Evolutionary conservation across 2,113 vertebrate species (phyloP).

Genomic region (Dunckerocampus dactyliophorus): DNA sequence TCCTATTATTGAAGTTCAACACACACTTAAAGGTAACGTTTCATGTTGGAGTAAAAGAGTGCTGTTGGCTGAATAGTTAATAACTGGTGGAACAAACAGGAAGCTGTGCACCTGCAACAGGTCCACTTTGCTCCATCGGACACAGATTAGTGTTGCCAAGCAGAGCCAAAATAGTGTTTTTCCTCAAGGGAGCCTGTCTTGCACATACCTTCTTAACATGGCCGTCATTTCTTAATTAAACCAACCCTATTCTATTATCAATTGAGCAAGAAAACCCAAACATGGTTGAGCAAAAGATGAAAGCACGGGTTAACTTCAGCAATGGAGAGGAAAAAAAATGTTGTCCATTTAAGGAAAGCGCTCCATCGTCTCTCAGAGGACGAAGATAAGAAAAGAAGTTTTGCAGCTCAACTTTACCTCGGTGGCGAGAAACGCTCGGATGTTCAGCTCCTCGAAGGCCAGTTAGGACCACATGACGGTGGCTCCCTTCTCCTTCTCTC

Average conservation of each 20-base stretch:
- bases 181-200: neutral
- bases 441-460: constrained; percentile 23
- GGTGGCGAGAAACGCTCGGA: constrained; percentile 32
- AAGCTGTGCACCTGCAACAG: constrained; percentile 47
- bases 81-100: constrained; percentile 22
- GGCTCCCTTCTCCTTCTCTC: constrained; percentile 11
- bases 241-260: neutral
- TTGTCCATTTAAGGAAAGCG: constrained; percentile 41
- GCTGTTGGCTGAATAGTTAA: constrained; percentile 25
- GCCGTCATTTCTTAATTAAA: neutral
- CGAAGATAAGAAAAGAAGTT: constrained; percentile 19
- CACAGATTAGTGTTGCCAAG: neutral
- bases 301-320: neutral
- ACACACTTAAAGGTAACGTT: constrained; percentile 5
- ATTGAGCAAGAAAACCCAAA: neutral
- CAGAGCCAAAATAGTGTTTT: neutral
- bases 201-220: neutral
- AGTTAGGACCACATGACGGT: constrained; percentile 43
- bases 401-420: constrained; percentile 66
- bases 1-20: no score
- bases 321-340: neutral
- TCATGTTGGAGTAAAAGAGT: constrained; percentile 15
- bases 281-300: neutral
- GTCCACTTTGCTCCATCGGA: constrained; percentile 9
- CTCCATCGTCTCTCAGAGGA: neutral